phyloP scores from a whole-genome alignment of 2,797 vertebrate genomes.

The Stomatorhinus walkeri region DNA sequence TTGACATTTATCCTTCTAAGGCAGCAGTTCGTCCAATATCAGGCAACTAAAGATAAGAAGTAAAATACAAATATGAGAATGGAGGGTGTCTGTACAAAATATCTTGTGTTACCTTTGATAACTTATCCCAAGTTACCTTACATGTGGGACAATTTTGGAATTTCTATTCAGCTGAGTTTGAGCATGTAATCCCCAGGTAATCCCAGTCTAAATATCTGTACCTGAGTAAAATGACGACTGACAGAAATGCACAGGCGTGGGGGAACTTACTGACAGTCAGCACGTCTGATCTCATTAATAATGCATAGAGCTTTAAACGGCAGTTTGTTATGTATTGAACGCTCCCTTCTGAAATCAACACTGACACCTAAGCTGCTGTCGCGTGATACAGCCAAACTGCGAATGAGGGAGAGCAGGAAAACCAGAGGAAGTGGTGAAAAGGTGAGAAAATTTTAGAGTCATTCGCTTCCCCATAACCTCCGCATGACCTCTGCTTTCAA shows the following conservation, averaged over 20 bases:
- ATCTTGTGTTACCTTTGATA: background rate
- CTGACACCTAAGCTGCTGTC: conserved; percentile 55
- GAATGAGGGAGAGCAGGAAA: conserved; percentile 35
- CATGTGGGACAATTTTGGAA: background rate
- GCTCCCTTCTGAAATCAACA: conserved; percentile 61
- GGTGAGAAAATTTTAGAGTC: background rate
- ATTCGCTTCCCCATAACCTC: background rate
- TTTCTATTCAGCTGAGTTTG: background rate
- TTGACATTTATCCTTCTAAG: background rate
- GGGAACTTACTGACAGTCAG: conserved; percentile 70
- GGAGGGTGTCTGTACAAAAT: background rate
- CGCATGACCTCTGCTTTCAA: background rate
- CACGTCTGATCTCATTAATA: conserved; percentile 73
- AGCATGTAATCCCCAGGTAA: background rate
- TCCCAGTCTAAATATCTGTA: conserved; percentile 38
- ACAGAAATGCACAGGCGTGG: conserved; percentile 38
- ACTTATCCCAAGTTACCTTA: background rate
- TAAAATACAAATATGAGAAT: background rate
- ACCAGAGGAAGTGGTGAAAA: conserved; percentile 31
- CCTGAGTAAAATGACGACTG: conserved; percentile 42
- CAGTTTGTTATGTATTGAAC: conserved; percentile 66
- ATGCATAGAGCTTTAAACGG: conserved; percentile 66
- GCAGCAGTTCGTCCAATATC: background rate
- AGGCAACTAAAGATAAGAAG: background rate
- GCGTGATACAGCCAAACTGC: conserved; percentile 34